Conservation (phyloP, 2,888 invertebrate species). For the Thereva nobilitata region DNA sequence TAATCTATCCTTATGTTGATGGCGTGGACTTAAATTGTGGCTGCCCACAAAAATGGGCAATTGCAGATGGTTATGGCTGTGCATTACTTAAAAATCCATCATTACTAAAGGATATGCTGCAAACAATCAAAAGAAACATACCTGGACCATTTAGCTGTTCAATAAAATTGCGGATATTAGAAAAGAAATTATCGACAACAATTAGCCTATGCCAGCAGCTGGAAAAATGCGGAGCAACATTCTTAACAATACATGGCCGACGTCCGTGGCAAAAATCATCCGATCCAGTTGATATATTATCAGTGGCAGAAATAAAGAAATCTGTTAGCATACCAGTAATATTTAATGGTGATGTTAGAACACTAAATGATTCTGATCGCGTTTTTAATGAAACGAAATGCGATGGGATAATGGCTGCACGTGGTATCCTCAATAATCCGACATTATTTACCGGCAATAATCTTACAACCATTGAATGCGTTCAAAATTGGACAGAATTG, state of each 20-base stretch:
- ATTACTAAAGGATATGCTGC: slow-evolving; percentile 77
- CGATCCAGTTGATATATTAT: slow-evolving; percentile 71
- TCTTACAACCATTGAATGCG: slow-evolving; percentile 73
- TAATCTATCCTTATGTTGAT: slow-evolving; percentile 82
- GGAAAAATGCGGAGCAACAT: slow-evolving; percentile 85
- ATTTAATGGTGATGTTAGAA: slow-evolving; percentile 89
- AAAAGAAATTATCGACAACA: slow-evolving; percentile 62
- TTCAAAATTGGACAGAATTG: slow-evolving; percentile 80
- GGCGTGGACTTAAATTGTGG: slow-evolving; percentile 98
- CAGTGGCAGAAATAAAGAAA: slow-evolving; percentile 72
- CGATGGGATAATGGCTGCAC: slow-evolving; percentile 89
- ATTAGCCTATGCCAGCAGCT: slow-evolving; percentile 78
- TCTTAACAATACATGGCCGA: slow-evolving; percentile 89
- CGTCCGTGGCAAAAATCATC: slow-evolving; percentile 81
- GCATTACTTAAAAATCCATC: slow-evolving; percentile 82
- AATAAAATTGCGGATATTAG: slow-evolving; percentile 81
- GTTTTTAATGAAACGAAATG: slow-evolving; percentile 72
- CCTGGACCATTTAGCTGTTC: slow-evolving; percentile 81
- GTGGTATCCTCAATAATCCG: slow-evolving; percentile 89
- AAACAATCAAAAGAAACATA: slow-evolving; percentile 73
- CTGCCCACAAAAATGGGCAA: slow-evolving; percentile 95
- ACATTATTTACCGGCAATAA: slow-evolving; percentile 77
- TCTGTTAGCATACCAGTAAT: slow-evolving; percentile 80
- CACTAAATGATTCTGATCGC: slow-evolving; percentile 69
- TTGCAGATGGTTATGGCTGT: slow-evolving; percentile 87